phyloP scores from a whole-genome alignment of 35 echinoderm and acorn worm genomes.

The Heliocidaris tuberculata region DNA sequence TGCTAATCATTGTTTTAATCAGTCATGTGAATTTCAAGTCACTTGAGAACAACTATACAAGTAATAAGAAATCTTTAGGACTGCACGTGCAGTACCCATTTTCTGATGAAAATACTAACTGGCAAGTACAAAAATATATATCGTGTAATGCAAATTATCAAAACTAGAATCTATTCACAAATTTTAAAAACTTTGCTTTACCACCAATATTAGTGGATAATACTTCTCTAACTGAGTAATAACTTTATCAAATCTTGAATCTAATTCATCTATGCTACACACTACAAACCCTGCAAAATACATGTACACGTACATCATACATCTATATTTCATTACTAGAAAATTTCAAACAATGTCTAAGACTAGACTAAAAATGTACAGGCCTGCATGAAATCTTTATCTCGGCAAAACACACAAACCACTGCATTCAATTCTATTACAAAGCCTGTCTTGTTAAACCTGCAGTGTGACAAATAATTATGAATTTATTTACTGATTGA shows the following conservation, averaged over 20 bases:
- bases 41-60: too few relatives aligned
- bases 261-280: background rate
- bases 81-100: too few relatives aligned
- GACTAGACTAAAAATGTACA: background rate
- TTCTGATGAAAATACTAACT: background rate
- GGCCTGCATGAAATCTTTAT: background rate
- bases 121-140: background rate
- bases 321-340: background rate
- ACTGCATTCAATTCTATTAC: too few relatives aligned
- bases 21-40: background rate
- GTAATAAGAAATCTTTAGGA: too few relatives aligned
- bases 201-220: background rate
- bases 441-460: too few relatives aligned
- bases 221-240: background rate
- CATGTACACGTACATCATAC: too few relatives aligned
- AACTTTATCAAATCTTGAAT: background rate
- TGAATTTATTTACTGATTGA: too few relatives aligned
- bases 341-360: background rate
- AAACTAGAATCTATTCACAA: background rate
- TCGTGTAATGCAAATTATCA: background rate
- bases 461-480: too few relatives aligned
- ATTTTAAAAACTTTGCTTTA: background rate
- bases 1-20: background rate
- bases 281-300: background rate
- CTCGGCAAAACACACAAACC: background rate